Conservation (phyloP, 1,140 invertebrate species). For the Colletes latitarsis region DNA sequence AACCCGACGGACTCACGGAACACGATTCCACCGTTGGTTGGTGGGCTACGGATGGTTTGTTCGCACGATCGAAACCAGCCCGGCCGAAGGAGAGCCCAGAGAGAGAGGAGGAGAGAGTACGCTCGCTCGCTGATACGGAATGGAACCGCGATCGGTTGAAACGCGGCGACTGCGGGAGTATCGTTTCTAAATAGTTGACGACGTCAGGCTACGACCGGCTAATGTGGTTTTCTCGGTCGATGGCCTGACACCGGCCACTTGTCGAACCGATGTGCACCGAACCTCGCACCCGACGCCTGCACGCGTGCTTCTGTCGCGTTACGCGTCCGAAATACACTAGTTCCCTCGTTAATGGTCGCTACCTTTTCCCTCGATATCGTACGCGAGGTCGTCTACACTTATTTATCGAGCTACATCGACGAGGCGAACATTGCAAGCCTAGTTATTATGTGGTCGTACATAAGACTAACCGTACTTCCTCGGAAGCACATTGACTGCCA, state of each 20-base stretch:
- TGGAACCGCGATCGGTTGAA: slow-evolving; percentile 57
- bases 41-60: slow-evolving; percentile 68
- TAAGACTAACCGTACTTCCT: no score
- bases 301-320: no score
- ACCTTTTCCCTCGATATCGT: no score
- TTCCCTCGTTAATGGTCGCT: no score
- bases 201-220: slow-evolving; percentile 33
- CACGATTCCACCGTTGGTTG: slow-evolving; percentile 68
- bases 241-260: slow-evolving; percentile 22
- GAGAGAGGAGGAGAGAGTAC: slow-evolving; percentile 21
- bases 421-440: no score
- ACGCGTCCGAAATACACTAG: no score
- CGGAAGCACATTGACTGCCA: no score
- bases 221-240: slow-evolving; percentile 58
- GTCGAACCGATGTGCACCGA: slow-evolving; percentile 24
- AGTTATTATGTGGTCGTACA: no score
- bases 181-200: slow-evolving; percentile 61
- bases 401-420: no score
- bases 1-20: slow-evolving; percentile 69
- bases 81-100: slow-evolving; percentile 58
- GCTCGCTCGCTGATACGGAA: slow-evolving; percentile 51
- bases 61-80: slow-evolving; percentile 68
- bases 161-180: slow-evolving; percentile 32
- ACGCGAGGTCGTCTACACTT: no score
- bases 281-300: not conserved